Conservation (phyloP, 2,113 vertebrate genomes). For the Cyprinus carpio region DNA sequence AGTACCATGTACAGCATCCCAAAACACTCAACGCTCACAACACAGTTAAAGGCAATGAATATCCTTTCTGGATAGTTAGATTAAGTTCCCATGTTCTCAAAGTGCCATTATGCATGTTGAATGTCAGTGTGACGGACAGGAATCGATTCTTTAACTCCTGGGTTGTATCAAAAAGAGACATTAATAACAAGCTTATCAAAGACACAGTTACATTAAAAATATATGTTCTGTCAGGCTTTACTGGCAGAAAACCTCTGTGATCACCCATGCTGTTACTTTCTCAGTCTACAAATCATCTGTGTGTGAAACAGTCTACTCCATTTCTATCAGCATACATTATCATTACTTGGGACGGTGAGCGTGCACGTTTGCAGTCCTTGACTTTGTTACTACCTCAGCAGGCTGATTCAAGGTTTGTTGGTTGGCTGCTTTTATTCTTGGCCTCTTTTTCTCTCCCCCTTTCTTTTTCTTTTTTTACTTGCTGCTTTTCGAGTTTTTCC, state of each 20-base stretch:
- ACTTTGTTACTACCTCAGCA: slow-evolving; percentile 63
- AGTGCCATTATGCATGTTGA: slow-evolving; percentile 30
- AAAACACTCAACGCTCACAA: neutral
- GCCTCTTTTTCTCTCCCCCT: slow-evolving; percentile 68
- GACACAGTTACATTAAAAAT: neutral
- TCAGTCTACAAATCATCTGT: slow-evolving; percentile 9
- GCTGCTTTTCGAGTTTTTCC: slow-evolving; percentile 78
- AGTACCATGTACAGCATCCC: neutral
- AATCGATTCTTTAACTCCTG: neutral
- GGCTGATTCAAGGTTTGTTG: slow-evolving; percentile 72
- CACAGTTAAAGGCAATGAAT: slow-evolving; percentile 9
- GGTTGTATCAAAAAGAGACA: neutral
- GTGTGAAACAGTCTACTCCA: neutral
- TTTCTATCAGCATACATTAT: slow-evolving; percentile 9
- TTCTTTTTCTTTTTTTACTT: slow-evolving; percentile 69
- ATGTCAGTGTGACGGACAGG: neutral
- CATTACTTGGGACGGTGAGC: neutral
- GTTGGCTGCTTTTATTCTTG: slow-evolving; percentile 72
- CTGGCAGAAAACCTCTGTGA: neutral
- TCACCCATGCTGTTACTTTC: neutral
- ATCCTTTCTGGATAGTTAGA: neutral
- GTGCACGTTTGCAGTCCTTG: neutral
- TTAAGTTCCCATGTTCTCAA: neutral
- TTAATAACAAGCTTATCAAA: slow-evolving; percentile 1
- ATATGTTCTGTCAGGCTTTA: neutral